Conservation (phyloP, 2,797 vertebrate species). For the Anabacerthia variegaticeps region DNA sequence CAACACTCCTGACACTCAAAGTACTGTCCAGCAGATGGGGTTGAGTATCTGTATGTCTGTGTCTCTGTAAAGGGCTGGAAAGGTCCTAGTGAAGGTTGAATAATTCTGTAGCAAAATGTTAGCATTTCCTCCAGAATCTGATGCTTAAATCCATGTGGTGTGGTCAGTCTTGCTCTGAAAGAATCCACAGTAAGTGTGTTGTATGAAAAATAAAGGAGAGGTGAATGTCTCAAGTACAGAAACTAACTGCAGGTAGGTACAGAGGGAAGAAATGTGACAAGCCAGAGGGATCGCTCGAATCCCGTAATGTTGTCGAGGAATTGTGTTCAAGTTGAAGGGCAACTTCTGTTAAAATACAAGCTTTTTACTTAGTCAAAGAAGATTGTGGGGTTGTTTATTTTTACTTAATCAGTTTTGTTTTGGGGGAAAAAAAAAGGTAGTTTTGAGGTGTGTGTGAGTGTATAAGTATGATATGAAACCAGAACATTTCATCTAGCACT, state of each 20-base stretch:
- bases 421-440: not conserved
- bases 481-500: not conserved
- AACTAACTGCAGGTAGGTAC: not conserved
- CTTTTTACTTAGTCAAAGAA: not conserved
- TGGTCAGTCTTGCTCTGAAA: not conserved
- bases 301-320: not conserved
- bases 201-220: not conserved
- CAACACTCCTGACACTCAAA: not conserved
- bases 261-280: not conserved
- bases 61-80: not conserved
- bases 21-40: not conserved
- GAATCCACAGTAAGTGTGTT: not conserved
- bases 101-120: not conserved
- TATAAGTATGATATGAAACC: not conserved
- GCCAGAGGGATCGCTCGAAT: not conserved
- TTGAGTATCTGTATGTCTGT: fast-evolving
- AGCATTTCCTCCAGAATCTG: not conserved
- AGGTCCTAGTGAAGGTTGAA: not conserved
- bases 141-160: not conserved
- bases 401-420: not conserved
- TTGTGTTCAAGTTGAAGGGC: not conserved
- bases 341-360: not conserved
- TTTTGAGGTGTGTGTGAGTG: not conserved
- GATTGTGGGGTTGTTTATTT: not conserved
- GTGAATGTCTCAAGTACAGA: not conserved